Conservation (phyloP, 2,888 invertebrate species). For the Gnatocerus cornutus region DNA sequence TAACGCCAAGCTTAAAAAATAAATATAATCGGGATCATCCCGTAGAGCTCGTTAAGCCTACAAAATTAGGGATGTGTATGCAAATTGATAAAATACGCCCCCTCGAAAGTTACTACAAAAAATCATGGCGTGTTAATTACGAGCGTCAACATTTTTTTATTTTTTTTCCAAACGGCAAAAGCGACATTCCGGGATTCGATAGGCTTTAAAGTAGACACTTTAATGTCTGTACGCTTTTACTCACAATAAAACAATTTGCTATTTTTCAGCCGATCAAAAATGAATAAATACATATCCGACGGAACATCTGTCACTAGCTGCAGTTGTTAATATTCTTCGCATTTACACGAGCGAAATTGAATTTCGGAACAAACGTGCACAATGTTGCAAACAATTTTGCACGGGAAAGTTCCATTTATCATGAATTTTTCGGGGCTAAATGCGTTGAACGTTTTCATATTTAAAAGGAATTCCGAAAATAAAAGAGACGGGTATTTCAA, state of each 20-base stretch:
- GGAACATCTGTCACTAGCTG: not conserved
- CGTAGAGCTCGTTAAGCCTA: conserved; percentile 21
- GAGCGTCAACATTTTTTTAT: not conserved
- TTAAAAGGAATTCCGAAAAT: too few relatives aligned
- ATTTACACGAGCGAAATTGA: conserved; percentile 33
- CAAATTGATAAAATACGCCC: conserved; percentile 22
- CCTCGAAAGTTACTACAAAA: not conserved
- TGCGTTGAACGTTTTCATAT: not conserved
- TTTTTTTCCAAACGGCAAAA: not conserved
- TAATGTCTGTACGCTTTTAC: too few relatives aligned
- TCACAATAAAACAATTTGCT: not conserved
- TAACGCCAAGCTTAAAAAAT: conserved; percentile 22
- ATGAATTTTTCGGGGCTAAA: not conserved
- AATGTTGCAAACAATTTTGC: conserved; percentile 31
- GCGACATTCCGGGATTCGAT: not conserved
- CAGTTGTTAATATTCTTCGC: conserved; percentile 35
- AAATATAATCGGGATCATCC: conserved; percentile 29
- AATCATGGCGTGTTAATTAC: conserved; percentile 1
- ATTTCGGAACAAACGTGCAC: conserved; percentile 33
- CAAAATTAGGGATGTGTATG: conserved; percentile 18
- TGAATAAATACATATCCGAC: conserved; percentile 5
- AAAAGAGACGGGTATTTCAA: too few relatives aligned
- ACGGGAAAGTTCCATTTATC: conserved; percentile 30
- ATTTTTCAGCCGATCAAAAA: not conserved
- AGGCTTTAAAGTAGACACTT: too few relatives aligned